phyloP scores from a whole-genome alignment of 2,113 vertebrate genomes.

The Antigone vipio region DNA sequence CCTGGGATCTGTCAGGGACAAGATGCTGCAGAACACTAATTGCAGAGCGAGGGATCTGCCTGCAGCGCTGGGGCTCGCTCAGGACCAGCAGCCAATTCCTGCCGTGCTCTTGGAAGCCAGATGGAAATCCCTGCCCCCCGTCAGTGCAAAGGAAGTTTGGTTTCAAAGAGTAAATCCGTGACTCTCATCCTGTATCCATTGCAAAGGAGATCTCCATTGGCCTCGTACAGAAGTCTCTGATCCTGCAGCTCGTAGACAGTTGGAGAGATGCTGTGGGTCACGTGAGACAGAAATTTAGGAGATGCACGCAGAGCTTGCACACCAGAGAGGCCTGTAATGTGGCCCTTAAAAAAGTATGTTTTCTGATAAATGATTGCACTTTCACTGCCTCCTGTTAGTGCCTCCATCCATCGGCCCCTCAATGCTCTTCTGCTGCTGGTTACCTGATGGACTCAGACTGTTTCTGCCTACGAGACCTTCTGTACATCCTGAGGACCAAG shows the following conservation, averaged over 20 bases:
- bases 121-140: not conserved
- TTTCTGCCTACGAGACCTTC: not conserved
- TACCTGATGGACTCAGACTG: not conserved
- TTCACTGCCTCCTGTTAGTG: not conserved
- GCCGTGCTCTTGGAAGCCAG: accelerated
- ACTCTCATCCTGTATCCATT: not conserved
- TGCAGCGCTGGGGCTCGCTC: accelerated
- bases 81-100: not conserved
- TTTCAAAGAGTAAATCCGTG: not conserved
- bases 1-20: not conserved
- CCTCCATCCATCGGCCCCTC: not conserved
- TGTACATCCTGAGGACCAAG: not conserved
- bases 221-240: not conserved
- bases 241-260: not conserved
- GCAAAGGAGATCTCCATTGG: not conserved
- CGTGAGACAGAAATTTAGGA: not conserved
- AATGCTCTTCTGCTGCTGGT: not conserved
- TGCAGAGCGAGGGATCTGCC: not conserved
- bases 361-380: not conserved
- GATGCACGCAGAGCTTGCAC: not conserved
- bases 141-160: not conserved
- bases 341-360: not conserved
- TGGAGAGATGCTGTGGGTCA: not conserved
- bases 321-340: not conserved
- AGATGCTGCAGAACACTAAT: not conserved